phyloP scores from a whole-genome alignment of 2,797 vertebrate species.

The Ciconia nigra region DNA sequence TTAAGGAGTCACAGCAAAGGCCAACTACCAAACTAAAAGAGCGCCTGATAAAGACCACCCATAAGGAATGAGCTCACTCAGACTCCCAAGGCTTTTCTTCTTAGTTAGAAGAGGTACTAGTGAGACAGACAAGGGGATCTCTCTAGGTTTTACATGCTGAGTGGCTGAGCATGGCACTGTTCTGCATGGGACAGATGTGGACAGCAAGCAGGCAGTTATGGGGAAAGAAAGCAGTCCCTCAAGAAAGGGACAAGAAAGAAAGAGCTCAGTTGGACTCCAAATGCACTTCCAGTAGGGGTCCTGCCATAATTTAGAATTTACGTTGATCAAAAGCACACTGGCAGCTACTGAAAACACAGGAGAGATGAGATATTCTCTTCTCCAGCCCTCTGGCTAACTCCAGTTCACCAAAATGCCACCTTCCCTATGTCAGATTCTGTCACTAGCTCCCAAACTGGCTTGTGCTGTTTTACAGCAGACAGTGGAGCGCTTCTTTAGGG shows the following conservation, averaged over 20 bases:
- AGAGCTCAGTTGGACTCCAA: not conserved
- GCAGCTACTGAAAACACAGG: not conserved
- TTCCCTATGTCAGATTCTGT: not conserved
- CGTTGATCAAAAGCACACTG: not conserved
- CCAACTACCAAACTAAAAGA: not conserved
- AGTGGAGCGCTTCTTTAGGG: not conserved
- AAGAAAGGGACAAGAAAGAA: not conserved
- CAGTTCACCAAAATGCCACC: not conserved
- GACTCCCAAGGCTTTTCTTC: not conserved
- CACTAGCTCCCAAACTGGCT: not conserved
- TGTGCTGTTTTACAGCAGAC: not conserved
- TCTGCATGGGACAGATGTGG: not conserved
- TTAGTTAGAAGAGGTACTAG: too few species aligned
- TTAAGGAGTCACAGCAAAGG: not conserved
- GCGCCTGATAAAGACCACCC: not conserved
- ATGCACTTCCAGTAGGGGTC: not conserved
- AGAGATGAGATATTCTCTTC: not conserved
- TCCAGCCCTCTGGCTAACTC: not conserved
- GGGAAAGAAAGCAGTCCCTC: not conserved
- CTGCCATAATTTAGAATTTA: not conserved
- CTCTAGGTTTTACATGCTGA: not conserved
- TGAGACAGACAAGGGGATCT: too few species aligned
- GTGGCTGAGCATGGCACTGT: not conserved
- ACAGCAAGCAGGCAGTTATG: not conserved
- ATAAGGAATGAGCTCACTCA: not conserved